Evolutionary conservation across 2,113 vertebrate species (phyloP).

Genomic region (Okapia johnstoni): DNA sequence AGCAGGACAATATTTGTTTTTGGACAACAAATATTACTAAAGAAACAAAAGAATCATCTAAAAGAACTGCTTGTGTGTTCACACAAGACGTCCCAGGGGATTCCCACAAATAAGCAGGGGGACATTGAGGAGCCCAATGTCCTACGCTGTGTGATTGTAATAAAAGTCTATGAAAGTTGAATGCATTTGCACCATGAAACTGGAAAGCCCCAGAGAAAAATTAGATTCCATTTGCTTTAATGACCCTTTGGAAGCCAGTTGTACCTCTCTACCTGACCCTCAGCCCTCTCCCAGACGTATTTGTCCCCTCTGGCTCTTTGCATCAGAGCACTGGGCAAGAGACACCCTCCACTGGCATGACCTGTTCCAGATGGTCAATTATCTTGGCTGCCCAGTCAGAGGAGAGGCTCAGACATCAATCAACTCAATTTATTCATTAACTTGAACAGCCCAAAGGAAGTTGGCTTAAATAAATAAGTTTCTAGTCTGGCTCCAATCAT

Average conservation of each 20-base stretch:
- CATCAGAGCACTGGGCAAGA: not conserved
- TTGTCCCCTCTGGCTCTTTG: not conserved
- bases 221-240: not conserved
- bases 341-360: not conserved
- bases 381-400: not conserved
- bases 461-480: conserved; percentile 23
- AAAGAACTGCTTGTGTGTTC: not conserved
- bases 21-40: not conserved
- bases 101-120: not conserved
- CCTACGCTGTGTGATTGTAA: not conserved
- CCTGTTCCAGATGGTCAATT: conserved; percentile 21
- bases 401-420: conserved; percentile 37
- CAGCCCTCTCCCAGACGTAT: not conserved
- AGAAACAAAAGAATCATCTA: not conserved
- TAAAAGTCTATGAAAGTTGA: not conserved
- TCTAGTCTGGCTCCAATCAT: conserved; percentile 35
- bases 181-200: not conserved
- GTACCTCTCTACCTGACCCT: not conserved
- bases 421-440: conserved; percentile 22
- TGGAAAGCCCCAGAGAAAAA: not conserved
- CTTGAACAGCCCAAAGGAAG: not conserved
- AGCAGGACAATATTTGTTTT: not conserved
- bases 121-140: not conserved
- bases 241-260: not conserved
- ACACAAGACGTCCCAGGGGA: not conserved